Evolutionary conservation across 2,113 vertebrate species (phyloP).

Genomic region (Takifugu flavidus): DNA sequence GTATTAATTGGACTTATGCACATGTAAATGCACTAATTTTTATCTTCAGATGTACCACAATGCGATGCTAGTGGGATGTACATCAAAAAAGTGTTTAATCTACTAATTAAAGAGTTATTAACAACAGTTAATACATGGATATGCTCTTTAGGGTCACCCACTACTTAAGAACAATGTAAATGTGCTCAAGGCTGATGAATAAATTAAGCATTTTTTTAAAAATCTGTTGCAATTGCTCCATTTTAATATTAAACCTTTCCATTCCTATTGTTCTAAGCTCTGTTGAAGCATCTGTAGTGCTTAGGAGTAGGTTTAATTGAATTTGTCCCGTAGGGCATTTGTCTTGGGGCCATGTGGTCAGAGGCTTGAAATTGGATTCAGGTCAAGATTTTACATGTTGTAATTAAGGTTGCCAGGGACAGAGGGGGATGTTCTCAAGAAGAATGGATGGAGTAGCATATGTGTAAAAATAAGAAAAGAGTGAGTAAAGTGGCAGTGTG

Average conservation of each 20-base stretch:
- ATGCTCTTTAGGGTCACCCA: no score
- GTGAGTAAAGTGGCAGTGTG: not conserved
- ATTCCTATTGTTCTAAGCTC: not conserved
- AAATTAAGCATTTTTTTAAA: no score
- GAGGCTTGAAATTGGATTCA: conserved; percentile 61
- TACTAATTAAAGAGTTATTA: no score
- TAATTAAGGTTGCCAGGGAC: conserved; percentile 69
- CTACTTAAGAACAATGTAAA: no score
- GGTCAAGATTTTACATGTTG: conserved; percentile 66
- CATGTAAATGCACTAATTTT: no score
- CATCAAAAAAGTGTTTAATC: no score
- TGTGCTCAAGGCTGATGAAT: no score
- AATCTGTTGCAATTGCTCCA: no score
- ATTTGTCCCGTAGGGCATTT: conserved; percentile 61
- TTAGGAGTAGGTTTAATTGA: conserved; percentile 63
- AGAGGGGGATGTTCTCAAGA: not conserved
- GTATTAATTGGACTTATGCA: no score
- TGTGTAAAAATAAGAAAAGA: not conserved
- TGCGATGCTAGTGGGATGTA: no score
- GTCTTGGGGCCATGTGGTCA: conserved; percentile 48
- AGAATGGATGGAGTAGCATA: not conserved
- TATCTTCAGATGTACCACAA: no score
- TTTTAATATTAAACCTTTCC: not conserved
- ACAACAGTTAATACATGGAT: no score
- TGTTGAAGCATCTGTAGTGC: conserved; percentile 14